Evolutionary conservation across 2,888 invertebrate genomes (phyloP), one percentile per base, ranked within the genome.

Genomic region (Trichopria drosophilae): DNA sequence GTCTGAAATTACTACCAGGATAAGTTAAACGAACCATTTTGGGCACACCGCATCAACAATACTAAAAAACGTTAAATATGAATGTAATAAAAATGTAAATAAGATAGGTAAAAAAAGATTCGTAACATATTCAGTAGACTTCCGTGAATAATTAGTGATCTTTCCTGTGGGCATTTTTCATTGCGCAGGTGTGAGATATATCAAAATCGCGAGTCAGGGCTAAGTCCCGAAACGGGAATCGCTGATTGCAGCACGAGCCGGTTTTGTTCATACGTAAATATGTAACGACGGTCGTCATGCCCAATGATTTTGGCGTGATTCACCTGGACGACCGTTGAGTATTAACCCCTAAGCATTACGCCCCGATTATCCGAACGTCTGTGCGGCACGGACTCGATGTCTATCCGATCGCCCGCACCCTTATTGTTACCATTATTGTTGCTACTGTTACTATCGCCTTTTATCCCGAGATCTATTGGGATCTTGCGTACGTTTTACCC

Each of bases 301-400:
- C 63, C 63, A 61, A 59, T 71, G 70, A 71, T 62, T 71, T 55
- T 63, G 71, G 72, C 73, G 73, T 75, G 74, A 75, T 75, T 75
- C 75, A 75, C 75, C 75, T 75, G 75, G 75, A 58, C 46, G 58
- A 57, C 61, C 58, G 60, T 60, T 60, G 57, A 56, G 40, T 58
- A 51, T 48, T 29, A 43, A 48, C 41, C 46, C 36, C 35, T 15
- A n/a, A n/a, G 18, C 12, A 10, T 26, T 34, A 12, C 23, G 42
- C 18, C 31, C 9, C 46, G 42, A 47, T 47, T 37, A 47, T 37
- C 40, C 13, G 18, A 22, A n/a, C 18, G 23, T 13, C 28, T 31
- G 41, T 41, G 41, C 35, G 22, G 5, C 6, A 9, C 9, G 31
- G 18, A 7, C 9, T 6, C 12, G 10, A 12, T n/a, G 3, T 12